These are phyloP conservation scores for Calcarius lapponicus DNA, from an alignment of 2,797 vertebrate species.

Conservation along the genomic window DNA sequence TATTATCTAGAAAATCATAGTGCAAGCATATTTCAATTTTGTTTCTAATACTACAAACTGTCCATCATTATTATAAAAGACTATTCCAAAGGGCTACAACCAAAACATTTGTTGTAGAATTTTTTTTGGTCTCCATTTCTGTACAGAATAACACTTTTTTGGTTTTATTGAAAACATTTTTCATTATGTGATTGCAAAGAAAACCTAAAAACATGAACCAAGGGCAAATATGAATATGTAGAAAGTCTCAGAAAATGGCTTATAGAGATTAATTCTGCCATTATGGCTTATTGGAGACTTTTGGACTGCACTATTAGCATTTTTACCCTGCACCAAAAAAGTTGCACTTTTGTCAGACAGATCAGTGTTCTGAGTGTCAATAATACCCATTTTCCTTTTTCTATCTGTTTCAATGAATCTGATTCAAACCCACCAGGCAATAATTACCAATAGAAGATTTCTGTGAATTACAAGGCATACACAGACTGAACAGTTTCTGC, in stretches of 20 bases:
- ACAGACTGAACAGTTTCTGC: background rate
- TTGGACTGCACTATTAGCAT: background rate
- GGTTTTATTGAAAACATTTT: constrained; percentile 41
- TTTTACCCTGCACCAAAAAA: background rate
- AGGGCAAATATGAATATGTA: constrained; percentile 5
- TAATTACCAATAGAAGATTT: background rate
- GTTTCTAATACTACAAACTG: background rate
- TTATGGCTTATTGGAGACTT: background rate
- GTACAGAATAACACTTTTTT: background rate
- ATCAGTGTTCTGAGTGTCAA: background rate
- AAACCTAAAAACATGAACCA: background rate
- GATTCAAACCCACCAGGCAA: background rate
- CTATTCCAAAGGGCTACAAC: background rate
- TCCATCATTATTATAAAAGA: background rate
- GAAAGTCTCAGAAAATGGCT: background rate
- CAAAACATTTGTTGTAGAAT: background rate
- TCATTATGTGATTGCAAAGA: background rate
- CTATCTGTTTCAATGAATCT: background rate
- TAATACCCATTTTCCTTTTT: background rate
- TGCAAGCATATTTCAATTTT: background rate
- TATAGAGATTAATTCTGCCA: background rate
- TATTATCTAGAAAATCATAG: background rate
- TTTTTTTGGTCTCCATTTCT: background rate
- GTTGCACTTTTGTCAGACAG: background rate
- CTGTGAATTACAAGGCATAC: background rate